Conservation (phyloP, 2,888 invertebrate genomes). For the Chymomyza procnemis region DNA sequence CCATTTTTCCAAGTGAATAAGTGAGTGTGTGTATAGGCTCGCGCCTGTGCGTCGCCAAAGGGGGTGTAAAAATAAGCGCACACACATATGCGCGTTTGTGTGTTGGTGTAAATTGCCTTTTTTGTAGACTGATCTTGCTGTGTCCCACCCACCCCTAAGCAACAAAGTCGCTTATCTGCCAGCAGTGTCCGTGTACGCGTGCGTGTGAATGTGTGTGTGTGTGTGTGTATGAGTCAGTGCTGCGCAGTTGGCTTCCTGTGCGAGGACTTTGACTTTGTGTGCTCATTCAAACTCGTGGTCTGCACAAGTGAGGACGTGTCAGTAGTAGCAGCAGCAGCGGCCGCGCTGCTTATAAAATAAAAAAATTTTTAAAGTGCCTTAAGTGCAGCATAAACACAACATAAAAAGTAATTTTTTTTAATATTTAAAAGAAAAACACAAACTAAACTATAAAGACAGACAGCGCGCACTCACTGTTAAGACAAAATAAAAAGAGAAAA, state of each 20-base stretch:
- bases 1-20: constrained; percentile 31
- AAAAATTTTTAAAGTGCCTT: not conserved
- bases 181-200: constrained; percentile 28
- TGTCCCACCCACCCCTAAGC: constrained; percentile 57
- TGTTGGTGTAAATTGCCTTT: constrained; percentile 7
- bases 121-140: constrained; percentile 58
- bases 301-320: constrained; percentile 63
- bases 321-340: constrained; percentile 18
- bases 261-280: constrained; percentile 63
- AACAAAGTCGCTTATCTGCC: constrained; percentile 50
- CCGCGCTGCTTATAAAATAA: constrained; percentile 2
- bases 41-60: not conserved
- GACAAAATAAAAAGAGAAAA: constrained; percentile 12
- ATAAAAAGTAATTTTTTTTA: constrained; percentile 1
- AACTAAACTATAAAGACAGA: not conserved
- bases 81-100: constrained; percentile 28
- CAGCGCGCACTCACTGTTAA: constrained; percentile 29
- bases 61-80: not conserved
- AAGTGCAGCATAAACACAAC: not conserved
- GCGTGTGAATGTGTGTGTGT: constrained; percentile 18
- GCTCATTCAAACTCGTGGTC: constrained; percentile 51
- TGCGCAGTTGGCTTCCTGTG: constrained; percentile 69
- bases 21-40: not conserved
- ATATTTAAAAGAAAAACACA: not conserved
- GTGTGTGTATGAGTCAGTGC: constrained; percentile 40